Evolutionary conservation across 1,140 invertebrate genomes (phyloP).

Genomic region (Rhynchophorus ferrugineus): DNA sequence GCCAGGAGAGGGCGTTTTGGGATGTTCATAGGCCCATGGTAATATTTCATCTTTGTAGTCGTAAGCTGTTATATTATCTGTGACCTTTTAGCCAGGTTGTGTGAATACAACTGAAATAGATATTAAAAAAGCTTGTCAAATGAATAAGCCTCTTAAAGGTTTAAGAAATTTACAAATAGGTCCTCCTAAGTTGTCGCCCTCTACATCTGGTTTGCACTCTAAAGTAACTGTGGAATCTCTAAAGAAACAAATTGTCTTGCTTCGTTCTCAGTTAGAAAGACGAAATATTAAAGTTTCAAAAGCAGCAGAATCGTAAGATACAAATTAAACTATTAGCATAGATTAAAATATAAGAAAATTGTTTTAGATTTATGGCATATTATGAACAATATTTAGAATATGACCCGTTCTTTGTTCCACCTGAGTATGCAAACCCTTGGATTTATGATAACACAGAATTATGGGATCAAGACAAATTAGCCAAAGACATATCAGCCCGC

Average conservation of each 20-base stretch:
- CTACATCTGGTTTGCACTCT: slow-evolving; percentile 46
- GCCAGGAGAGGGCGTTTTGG: slow-evolving; percentile 99
- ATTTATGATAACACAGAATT: slow-evolving; percentile 90
- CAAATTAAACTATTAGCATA: background rate
- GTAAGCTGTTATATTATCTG: no score
- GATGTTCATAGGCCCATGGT: slow-evolving; percentile 97
- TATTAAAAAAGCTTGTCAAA: slow-evolving; percentile 92
- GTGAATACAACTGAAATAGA: slow-evolving; percentile 98
- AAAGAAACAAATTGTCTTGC: slow-evolving; percentile 40
- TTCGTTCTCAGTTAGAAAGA: slow-evolving; percentile 74
- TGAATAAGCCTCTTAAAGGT: slow-evolving; percentile 58
- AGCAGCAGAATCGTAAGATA: slow-evolving; percentile 88
- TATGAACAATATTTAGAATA: slow-evolving; percentile 96
- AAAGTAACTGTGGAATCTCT: slow-evolving; percentile 31
- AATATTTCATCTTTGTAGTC: no score
- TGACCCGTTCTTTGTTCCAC: slow-evolving; percentile 82
- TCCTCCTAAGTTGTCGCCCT: slow-evolving; percentile 51
- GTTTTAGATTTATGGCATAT: slow-evolving; percentile 58
- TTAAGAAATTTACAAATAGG: slow-evolving; percentile 47
- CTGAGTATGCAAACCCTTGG: slow-evolving; percentile 95
- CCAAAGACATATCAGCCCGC: slow-evolving; percentile 81
- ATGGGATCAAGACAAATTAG: slow-evolving; percentile 90
- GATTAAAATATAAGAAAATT: slow-evolving; percentile 5
- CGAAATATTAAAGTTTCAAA: slow-evolving; percentile 94
- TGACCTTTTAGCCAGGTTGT: slow-evolving; percentile 97